phyloP scores from a whole-genome alignment of 2,888 invertebrate genomes.

The Gerris lacustris region DNA sequence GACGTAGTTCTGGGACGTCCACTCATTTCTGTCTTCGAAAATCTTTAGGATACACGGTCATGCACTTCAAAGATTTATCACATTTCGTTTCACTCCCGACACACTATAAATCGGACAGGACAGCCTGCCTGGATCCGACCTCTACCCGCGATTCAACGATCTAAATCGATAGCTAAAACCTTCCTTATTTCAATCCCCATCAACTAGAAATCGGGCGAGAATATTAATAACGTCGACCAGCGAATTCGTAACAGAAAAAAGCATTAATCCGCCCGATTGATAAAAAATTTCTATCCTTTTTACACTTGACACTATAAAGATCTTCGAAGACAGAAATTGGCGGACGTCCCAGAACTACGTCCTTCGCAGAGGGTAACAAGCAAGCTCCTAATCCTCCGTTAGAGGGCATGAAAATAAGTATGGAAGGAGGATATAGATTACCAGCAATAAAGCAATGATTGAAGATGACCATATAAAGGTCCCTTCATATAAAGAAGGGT shows the following conservation, averaged over 20 bases:
- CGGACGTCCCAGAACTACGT: too few species aligned
- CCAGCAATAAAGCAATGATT: too few species aligned
- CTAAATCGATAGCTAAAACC: slow-evolving; percentile 5
- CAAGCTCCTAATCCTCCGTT: too few species aligned
- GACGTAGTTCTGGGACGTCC: slow-evolving; percentile 92
- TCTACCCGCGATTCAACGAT: not conserved
- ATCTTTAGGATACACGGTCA: slow-evolving; percentile 39
- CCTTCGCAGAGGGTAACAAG: too few species aligned
- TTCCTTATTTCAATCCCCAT: slow-evolving; percentile 17
- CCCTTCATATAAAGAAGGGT: too few species aligned
- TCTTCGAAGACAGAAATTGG: too few species aligned
- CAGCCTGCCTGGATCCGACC: slow-evolving; percentile 25
- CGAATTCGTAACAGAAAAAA: slow-evolving; percentile 7
- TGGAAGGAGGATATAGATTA: too few species aligned
- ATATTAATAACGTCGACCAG: slow-evolving; percentile 13
- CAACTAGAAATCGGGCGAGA: slow-evolving; percentile 9
- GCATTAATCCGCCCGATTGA: slow-evolving; percentile 16
- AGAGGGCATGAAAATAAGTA: too few species aligned
- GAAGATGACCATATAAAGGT: too few species aligned
- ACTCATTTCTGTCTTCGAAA: slow-evolving; percentile 52
- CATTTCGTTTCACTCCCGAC: slow-evolving; percentile 57
- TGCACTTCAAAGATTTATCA: slow-evolving; percentile 57
- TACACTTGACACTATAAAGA: slow-evolving; percentile 44
- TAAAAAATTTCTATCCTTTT: slow-evolving; percentile 41
- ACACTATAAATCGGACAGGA: slow-evolving; percentile 31